Evolutionary conservation across 2,888 invertebrate genomes (phyloP).

Genomic region (Dascillus cervinus): DNA sequence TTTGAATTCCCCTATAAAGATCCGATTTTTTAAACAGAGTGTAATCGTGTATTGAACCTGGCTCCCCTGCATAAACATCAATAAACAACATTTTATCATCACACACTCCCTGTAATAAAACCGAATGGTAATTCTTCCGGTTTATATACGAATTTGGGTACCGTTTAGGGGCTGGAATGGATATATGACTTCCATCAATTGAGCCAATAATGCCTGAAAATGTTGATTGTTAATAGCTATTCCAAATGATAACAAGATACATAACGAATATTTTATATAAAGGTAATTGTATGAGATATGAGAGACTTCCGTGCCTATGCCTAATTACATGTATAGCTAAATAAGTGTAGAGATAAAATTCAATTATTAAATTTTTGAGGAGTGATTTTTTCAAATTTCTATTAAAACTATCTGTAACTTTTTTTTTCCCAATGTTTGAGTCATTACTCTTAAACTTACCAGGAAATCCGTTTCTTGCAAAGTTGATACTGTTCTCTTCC

Average conservation of each 20-base stretch:
- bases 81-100: constrained; percentile 22
- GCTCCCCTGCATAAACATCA: constrained; percentile 23
- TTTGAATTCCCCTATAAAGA: constrained; percentile 6
- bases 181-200: constrained; percentile 19
- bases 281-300: no score
- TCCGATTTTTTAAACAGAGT: constrained; percentile 19
- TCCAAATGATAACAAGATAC: no score
- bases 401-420: no score
- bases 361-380: no score
- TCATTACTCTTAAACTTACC: neutral
- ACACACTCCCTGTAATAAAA: constrained; percentile 24
- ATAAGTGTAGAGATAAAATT: no score
- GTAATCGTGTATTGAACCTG: constrained; percentile 24
- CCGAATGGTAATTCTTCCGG: constrained; percentile 14
- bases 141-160: constrained; percentile 16
- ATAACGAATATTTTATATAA: no score
- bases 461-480: neutral
- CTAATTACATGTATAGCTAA: no score
- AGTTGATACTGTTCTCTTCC: no score
- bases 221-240: no score
- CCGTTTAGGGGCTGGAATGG: constrained; percentile 15
- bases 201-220: constrained; percentile 8
- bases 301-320: no score
- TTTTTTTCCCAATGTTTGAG: no score
- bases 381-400: no score